A percentile compares a stretch with the other conserved stretches of the same genome.
These are phyloP conservation scores for Halcyon leucocephala DNA, from an alignment of 2,797 vertebrate genomes.

Conservation along the genomic window DNA sequence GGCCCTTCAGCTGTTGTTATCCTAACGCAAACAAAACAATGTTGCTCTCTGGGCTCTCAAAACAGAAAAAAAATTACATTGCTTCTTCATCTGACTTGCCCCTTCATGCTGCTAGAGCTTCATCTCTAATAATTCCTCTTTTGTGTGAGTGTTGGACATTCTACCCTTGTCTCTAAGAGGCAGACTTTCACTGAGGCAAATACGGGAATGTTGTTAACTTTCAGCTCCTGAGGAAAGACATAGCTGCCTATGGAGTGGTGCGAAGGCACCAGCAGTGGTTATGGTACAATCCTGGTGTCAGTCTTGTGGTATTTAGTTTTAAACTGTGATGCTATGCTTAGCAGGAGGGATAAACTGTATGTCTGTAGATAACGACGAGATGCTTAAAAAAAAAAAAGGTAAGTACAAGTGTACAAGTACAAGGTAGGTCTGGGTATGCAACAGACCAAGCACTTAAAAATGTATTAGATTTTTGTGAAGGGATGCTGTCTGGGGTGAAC, in stretches of 20 bases:
- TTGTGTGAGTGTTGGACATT: not conserved
- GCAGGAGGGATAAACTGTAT: not conserved
- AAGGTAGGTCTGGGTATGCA: not conserved
- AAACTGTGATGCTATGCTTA: not conserved
- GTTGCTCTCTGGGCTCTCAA: not conserved
- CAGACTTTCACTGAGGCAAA: too few species aligned
- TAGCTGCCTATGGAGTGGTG: not conserved
- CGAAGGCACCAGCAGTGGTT: not conserved
- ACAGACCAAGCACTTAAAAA: not conserved
- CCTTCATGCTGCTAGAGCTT: not conserved
- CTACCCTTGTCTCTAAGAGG: not conserved
- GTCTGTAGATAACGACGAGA: not conserved
- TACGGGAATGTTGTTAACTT: not conserved
- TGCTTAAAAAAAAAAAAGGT: not conserved
- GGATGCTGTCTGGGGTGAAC: not conserved
- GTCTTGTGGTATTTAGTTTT: not conserved
- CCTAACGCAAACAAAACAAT: not conserved
- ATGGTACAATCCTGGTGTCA: not conserved
- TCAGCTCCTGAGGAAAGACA: rapidly evolving
- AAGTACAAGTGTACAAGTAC: not conserved
- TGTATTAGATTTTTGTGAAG: not conserved
- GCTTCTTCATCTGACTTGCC: not conserved
- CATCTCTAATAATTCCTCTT: not conserved
- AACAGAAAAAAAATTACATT: not conserved
- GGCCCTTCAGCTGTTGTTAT: not conserved